Conservation (phyloP, 2,797 vertebrate species). For the Amblyopsis hoosieri region DNA sequence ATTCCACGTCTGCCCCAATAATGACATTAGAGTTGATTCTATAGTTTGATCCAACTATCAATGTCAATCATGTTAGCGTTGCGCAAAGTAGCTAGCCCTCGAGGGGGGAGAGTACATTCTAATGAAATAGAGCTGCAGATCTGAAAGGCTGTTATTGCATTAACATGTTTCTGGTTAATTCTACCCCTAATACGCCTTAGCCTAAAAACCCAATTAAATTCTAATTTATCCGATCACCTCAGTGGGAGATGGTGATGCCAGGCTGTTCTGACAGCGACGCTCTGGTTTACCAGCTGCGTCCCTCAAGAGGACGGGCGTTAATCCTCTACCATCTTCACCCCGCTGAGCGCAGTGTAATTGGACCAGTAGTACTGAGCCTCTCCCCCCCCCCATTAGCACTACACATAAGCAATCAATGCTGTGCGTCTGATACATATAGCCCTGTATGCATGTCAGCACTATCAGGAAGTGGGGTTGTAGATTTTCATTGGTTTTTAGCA, state of each 20-base stretch:
- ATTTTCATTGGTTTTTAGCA: too few relatives aligned
- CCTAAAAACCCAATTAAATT: conserved; percentile 87
- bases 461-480: too few relatives aligned
- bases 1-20: conserved; percentile 65
- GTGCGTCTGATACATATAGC: too few relatives aligned
- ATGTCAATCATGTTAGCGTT: conserved; percentile 69
- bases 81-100: conserved; percentile 44
- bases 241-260: conserved; percentile 71
- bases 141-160: conserved; percentile 78
- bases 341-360: conserved; percentile 49
- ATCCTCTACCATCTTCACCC: conserved; percentile 32
- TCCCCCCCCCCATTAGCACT: too few relatives aligned
- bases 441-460: too few relatives aligned
- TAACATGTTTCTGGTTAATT: conserved; percentile 82
- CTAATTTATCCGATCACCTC: conserved; percentile 82
- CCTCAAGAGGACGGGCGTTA: conserved; percentile 45
- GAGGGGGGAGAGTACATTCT: conserved; percentile 41
- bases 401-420: too few relatives aligned
- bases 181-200: conserved; percentile 80
- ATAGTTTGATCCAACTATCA: conserved; percentile 70
- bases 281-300: conserved; percentile 35
- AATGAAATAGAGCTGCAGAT: conserved; percentile 71
- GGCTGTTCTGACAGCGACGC: conserved; percentile 60
- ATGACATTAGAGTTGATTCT: conserved; percentile 67
- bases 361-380: conserved; percentile 12